A percentile compares a stretch with the other conserved stretches of the same genome.
Evolutionary conservation across 2,797 vertebrate species (phyloP).

Genomic region (Anguilla marmorata): DNA sequence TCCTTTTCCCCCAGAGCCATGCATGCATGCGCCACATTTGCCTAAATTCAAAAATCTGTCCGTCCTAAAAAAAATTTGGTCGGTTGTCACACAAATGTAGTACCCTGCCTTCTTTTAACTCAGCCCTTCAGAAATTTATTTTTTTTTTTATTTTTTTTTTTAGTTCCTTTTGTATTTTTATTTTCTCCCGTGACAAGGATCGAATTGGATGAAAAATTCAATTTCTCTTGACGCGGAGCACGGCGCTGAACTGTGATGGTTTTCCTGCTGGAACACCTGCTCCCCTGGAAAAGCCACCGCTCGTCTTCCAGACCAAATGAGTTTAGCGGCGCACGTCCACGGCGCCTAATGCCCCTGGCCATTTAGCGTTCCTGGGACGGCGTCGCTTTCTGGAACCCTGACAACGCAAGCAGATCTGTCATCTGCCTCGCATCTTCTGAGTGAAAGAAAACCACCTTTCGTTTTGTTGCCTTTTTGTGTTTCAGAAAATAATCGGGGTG

Average conservation of each 20-base stretch:
- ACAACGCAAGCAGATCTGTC: not conserved
- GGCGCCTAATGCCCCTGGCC: not conserved
- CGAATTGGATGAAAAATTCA: not conserved
- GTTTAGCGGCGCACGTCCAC: not conserved
- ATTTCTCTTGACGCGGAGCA: not conserved
- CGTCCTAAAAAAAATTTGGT: not conserved
- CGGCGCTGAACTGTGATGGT: not conserved
- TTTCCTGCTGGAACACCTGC: not conserved
- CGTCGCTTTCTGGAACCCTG: not conserved
- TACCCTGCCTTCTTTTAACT: not conserved
- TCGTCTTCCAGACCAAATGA: not conserved
- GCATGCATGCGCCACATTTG: not conserved
- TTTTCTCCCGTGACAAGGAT: not conserved
- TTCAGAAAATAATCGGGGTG: constrained; percentile 89
- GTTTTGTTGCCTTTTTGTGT: not conserved
- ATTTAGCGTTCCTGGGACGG: not conserved
- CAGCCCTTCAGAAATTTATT: not conserved
- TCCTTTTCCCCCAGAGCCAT: not conserved
- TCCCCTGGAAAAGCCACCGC: not conserved
- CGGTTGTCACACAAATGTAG: not conserved
- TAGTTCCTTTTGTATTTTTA: not conserved
- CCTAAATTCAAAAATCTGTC: not conserved
- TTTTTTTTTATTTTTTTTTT: not conserved
- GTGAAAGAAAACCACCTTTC: not conserved
- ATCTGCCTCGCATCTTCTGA: not conserved